A percentile compares a stretch with the other conserved stretches of the same genome.
phyloP scores from a whole-genome alignment of 2,888 invertebrate species.

The Dryadula phaetusa region DNA sequence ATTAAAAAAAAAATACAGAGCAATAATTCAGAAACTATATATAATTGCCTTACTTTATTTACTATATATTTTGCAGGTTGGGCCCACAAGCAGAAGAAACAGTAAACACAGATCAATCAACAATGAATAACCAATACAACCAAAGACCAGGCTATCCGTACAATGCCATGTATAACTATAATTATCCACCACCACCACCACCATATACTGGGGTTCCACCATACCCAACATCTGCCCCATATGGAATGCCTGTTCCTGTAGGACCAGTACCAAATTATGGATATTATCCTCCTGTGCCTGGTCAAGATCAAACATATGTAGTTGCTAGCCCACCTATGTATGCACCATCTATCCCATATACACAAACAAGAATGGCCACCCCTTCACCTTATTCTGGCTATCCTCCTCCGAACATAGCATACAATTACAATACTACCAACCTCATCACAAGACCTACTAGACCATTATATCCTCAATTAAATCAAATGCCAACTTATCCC shows the following conservation, averaged over 20 bases:
- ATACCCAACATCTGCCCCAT: constrained; percentile 64
- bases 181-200: constrained; percentile 62
- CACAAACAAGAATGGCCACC: constrained; percentile 71
- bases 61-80: constrained; percentile 58
- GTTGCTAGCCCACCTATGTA: constrained; percentile 60
- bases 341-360: constrained; percentile 63
- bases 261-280: constrained; percentile 54
- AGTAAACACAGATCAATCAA: constrained; percentile 60
- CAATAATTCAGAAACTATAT: constrained; percentile 24
- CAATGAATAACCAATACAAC: constrained; percentile 77
- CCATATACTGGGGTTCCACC: constrained; percentile 64
- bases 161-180: constrained; percentile 61
- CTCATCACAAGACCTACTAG: constrained; percentile 71
- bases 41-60: background rate
- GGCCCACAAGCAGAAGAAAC: constrained; percentile 75
- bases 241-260: constrained; percentile 68
- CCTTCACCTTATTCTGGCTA: constrained; percentile 65
- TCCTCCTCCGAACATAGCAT: constrained; percentile 54
- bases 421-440: constrained; percentile 74
- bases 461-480: constrained; percentile 70
- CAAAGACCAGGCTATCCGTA: constrained; percentile 67
- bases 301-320: constrained; percentile 56
- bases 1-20: no score
- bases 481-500: constrained; percentile 63
- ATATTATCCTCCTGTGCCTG: constrained; percentile 60